phyloP scores from a whole-genome alignment of 2,113 vertebrate species.

The Misgurnus anguillicaudatus region DNA sequence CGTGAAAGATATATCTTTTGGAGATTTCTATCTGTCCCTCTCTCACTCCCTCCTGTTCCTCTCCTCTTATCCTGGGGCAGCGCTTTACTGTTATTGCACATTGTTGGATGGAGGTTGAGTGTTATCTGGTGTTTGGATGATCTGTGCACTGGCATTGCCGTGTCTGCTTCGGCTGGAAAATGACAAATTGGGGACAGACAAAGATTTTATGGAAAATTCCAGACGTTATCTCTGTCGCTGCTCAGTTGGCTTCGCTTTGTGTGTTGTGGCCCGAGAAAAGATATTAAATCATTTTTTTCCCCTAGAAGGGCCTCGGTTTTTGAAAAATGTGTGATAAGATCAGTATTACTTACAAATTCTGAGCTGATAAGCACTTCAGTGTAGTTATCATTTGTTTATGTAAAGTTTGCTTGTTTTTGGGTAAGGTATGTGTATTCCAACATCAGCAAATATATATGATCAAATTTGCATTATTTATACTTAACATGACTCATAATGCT shows the following conservation, averaged over 20 bases:
- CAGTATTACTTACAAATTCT: slow-evolving; percentile 6
- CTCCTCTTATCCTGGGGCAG: slow-evolving; percentile 24
- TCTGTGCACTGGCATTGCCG: slow-evolving; percentile 15
- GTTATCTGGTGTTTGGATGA: slow-evolving; percentile 35
- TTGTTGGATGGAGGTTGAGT: slow-evolving; percentile 34
- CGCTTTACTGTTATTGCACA: slow-evolving; percentile 38
- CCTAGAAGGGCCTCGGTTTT: slow-evolving; percentile 9
- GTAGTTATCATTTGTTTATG: neutral
- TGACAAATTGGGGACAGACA: slow-evolving; percentile 43
- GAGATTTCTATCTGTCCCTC: slow-evolving; percentile 6
- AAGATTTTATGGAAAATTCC: slow-evolving; percentile 37
- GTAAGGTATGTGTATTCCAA: neutral
- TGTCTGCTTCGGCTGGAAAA: slow-evolving; percentile 24
- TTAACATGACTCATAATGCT: too few species aligned
- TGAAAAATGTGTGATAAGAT: slow-evolving; percentile 19
- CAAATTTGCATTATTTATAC: too few species aligned
- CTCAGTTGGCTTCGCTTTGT: neutral
- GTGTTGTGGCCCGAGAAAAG: slow-evolving; percentile 10
- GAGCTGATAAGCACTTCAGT: neutral
- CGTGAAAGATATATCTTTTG: slow-evolving; percentile 29
- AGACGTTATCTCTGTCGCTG: slow-evolving; percentile 6
- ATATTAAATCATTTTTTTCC: slow-evolving; percentile 14
- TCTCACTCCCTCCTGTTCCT: slow-evolving; percentile 5
- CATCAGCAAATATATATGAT: neutral
- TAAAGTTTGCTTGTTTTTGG: neutral